These are phyloP conservation scores for Lasius fuliginosus DNA, from an alignment of 2,888 invertebrate species.

Conservation along the genomic window DNA sequence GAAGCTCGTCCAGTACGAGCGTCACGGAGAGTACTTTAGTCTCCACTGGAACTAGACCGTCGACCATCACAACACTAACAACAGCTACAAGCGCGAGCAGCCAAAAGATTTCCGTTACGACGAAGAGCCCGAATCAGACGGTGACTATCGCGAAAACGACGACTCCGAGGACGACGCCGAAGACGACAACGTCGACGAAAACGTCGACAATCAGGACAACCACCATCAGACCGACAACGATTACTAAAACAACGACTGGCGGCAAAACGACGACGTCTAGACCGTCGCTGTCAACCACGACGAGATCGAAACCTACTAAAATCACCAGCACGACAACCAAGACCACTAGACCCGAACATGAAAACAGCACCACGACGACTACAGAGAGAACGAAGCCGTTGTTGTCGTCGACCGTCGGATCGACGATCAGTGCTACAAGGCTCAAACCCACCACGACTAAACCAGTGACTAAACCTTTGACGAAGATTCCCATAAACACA, in stretches of 20 bases:
- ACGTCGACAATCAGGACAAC: conserved; percentile 55
- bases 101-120: conserved; percentile 70
- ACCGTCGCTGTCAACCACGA: conserved; percentile 64
- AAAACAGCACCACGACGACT: conserved; percentile 54
- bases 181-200: conserved; percentile 71
- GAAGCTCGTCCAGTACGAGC: conserved; percentile 33
- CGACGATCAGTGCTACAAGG: conserved; percentile 61
- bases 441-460: conserved; percentile 67
- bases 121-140: conserved; percentile 70
- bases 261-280: conserved; percentile 62
- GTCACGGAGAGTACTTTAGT: conserved; percentile 45
- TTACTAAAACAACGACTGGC: conserved; percentile 53
- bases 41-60: conserved; percentile 54
- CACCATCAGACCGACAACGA: conserved; percentile 52
- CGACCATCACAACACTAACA: conserved; percentile 5
- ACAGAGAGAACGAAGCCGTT: conserved; percentile 63
- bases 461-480: conserved; percentile 67
- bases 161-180: conserved; percentile 64
- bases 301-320: conserved; percentile 73
- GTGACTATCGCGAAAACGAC: conserved; percentile 60
- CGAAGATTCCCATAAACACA: conserved; percentile 37
- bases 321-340: conserved; percentile 53
- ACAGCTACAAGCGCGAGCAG: conserved; percentile 9
- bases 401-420: conserved; percentile 50
- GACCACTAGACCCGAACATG: conserved; percentile 62